phyloP scores from a whole-genome alignment of 2,797 vertebrate species.

The Hoplostethus mediterraneus region DNA sequence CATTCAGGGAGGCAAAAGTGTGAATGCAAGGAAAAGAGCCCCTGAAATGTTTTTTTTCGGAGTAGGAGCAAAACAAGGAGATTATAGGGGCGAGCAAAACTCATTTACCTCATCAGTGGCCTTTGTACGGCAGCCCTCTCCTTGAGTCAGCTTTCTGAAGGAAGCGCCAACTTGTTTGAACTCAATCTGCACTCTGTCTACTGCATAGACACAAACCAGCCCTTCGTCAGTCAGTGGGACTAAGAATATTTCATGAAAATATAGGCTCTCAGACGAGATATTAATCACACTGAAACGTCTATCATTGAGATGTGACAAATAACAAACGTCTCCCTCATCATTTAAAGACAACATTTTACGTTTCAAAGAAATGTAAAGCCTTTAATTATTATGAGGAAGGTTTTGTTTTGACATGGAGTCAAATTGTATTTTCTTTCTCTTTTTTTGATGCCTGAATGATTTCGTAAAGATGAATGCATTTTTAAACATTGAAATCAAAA shows the following conservation, averaged over 20 bases:
- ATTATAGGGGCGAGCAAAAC: constrained; percentile 61
- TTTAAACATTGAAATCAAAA: background rate
- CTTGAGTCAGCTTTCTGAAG: constrained; percentile 65
- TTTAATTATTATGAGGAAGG: too few species aligned
- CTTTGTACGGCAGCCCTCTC: constrained; percentile 58
- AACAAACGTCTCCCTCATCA: background rate
- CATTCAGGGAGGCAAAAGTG: constrained; percentile 60
- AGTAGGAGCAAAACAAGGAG: constrained; percentile 69
- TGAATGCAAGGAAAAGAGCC: constrained; percentile 46
- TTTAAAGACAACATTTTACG: background rate
- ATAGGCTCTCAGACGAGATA: background rate
- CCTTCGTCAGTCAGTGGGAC: background rate
- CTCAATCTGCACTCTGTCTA: constrained; percentile 45
- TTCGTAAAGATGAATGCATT: constrained; percentile 1
- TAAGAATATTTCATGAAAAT: constrained; percentile 13
- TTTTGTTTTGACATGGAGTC: too few species aligned
- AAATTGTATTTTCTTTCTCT: background rate
- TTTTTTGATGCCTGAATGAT: background rate
- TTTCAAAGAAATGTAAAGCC: background rate
- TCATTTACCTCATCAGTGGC: constrained; percentile 73
- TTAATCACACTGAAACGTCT: background rate
- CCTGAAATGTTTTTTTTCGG: constrained; percentile 38
- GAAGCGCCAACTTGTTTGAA: constrained; percentile 43
- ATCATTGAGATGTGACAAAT: background rate
- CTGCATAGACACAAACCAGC: constrained; percentile 21